Percentiles rank a stretch among this genome's conserved stretches.
Evolutionary conservation across 1,140 invertebrate genomes (phyloP).

Genomic region (Radopholus similis): DNA sequence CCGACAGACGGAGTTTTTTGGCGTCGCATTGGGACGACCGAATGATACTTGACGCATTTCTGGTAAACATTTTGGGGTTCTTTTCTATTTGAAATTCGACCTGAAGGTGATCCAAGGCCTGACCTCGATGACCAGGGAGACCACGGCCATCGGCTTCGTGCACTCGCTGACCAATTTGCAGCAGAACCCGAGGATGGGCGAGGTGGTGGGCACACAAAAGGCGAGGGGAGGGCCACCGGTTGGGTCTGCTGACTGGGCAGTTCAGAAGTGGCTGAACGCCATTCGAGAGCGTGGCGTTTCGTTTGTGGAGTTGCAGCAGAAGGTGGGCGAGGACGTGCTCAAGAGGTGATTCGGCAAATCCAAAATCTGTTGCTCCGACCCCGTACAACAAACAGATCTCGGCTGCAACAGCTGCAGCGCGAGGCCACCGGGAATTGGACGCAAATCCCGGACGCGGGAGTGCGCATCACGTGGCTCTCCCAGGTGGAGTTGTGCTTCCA

Average conservation of each 20-base stretch:
- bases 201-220: constrained; percentile 38
- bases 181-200: constrained; percentile 15
- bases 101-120: constrained; percentile 27
- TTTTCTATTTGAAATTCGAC: no score
- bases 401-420: constrained; percentile 47
- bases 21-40: constrained; percentile 14
- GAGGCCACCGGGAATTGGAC: constrained; percentile 47
- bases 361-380: background rate
- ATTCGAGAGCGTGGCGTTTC: constrained; percentile 42
- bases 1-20: no score
- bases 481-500: constrained; percentile 52
- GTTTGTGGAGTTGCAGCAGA: constrained; percentile 51
- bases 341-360: constrained; percentile 13
- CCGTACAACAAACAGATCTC: constrained; percentile 24
- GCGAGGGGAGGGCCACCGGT: constrained; percentile 25
- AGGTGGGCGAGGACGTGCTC: constrained; percentile 34
- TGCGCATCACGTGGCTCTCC: constrained; percentile 51
- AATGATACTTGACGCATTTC: constrained; percentile 22
- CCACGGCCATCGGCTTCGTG: constrained; percentile 11
- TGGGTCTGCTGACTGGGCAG: no score
- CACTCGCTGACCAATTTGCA: constrained; percentile 11
- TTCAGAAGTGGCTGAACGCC: constrained; percentile 45
- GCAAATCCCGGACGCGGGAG: constrained; percentile 45
- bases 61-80: no score
- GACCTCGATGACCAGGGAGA: constrained; percentile 23